Base-by-base conservation (phyloP, 2,797 vertebrate species). In the Cuculus canorus region DNA sequence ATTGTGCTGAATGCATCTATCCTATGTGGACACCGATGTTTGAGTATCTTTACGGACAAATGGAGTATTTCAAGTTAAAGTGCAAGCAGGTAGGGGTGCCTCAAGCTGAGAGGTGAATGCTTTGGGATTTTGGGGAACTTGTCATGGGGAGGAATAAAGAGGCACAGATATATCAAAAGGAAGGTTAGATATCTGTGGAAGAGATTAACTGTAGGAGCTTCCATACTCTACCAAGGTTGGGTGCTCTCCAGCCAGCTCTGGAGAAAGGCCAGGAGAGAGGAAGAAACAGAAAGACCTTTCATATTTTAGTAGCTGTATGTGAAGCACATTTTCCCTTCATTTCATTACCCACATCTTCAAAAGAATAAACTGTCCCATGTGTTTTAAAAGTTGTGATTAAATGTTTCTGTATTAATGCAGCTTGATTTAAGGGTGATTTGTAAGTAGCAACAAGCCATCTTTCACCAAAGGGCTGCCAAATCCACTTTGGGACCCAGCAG, bases 11-110 rank as follows among this genome's bases (percentile, higher is more conserved):
- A 8, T 11, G 7, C 3, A 0, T 56, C 54, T 65, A 2, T 50
- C 30, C 52, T 2, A 2, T 24, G 43, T 0, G 1, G 30, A 27
- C 73, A 48, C 15, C 66, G 53, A 79, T 12, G 60, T 39, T 24
- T 47, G 37, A 65, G 25, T 60, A 11, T 61, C 21, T 56, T 45
- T 77, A 17, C 3, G 4, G 75, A 33, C 13, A 9, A 13, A 33
- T 3, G 21, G 57, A 64, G 11, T 64, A 13, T 33, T 76, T 60
- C 48, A 82, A 53, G 73, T 85, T 32, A 41, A 66, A 12, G 25
- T 63, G 35, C 7, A 59, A 41, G 16, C 37, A 10, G 4, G 15
- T 8, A 72, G 19, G 60, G 3, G 11, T 1, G 3, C 8, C 6
- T 13, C 27, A 14, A 75, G 24, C 43, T 63, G 35, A 54, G 37